phyloP scores from a whole-genome alignment of 2,113 vertebrate species.

The Pterocles orientalis region DNA sequence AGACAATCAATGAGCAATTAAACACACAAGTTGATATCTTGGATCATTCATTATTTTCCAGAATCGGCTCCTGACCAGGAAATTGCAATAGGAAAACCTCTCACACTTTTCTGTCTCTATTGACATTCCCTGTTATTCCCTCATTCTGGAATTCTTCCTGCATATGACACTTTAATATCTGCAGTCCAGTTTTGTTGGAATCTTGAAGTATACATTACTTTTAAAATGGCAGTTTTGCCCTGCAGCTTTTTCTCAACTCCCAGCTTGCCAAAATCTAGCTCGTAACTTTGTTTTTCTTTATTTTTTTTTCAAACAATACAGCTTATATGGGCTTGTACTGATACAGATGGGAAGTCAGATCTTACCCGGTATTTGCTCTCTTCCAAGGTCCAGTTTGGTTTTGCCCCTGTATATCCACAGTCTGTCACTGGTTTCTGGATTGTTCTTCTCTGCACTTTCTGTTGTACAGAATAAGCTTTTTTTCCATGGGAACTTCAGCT shows the following conservation, averaged over 20 bases:
- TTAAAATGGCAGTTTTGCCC: not conserved
- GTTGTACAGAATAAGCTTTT: not conserved
- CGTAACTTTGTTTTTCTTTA: not conserved
- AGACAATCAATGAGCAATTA: not conserved
- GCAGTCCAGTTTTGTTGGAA: not conserved
- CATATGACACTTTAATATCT: not conserved
- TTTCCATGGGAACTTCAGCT: not conserved
- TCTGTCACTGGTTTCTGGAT: not conserved
- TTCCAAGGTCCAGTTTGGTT: not conserved
- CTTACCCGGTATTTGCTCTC: not conserved
- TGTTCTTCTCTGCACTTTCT: not conserved
- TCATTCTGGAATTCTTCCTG: not conserved
- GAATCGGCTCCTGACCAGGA: not conserved
- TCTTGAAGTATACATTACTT: not conserved
- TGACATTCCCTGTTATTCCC: not conserved
- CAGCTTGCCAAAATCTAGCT: not conserved
- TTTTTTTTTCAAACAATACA: no score
- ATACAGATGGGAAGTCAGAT: not conserved
- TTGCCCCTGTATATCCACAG: not conserved
- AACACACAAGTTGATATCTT: not conserved
- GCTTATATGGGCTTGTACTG: not conserved
- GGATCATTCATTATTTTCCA: not conserved
- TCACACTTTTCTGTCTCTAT: not conserved
- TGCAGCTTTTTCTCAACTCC: not conserved
- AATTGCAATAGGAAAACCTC: not conserved